These are phyloP conservation scores for Hylaeus anthracinus DNA, from an alignment of 1,140 invertebrate species.

Conservation along the genomic window DNA sequence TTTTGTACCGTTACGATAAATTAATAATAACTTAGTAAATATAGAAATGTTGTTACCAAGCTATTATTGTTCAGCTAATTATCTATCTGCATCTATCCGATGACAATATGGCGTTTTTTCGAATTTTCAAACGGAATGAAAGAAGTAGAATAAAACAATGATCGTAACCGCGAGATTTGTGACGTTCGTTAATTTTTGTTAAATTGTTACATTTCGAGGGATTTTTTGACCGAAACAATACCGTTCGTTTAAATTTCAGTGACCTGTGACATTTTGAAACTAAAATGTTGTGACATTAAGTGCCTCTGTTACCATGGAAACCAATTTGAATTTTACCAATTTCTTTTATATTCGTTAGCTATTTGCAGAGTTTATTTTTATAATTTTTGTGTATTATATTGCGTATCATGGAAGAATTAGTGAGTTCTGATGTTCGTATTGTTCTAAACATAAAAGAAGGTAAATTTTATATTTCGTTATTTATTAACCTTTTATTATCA, in stretches of 20 bases:
- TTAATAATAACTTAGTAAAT: background rate
- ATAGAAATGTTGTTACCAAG: background rate
- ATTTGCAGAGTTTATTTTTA: conserved; percentile 54
- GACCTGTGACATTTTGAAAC: background rate
- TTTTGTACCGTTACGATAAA: background rate
- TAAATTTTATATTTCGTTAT: conserved; percentile 47
- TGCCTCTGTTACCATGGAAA: conserved; percentile 55
- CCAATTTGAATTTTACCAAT: conserved; percentile 36
- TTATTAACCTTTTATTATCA: conserved; percentile 41
- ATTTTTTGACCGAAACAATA: background rate
- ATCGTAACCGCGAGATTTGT: background rate
- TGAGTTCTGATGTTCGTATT: conserved; percentile 77
- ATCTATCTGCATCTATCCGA: background rate
- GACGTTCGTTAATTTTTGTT: background rate
- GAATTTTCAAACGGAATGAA: conserved; percentile 26
- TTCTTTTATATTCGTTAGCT: conserved; percentile 29
- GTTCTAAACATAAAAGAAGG: conserved; percentile 81
- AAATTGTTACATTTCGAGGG: background rate
- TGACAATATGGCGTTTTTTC: conserved; percentile 27
- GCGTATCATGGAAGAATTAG: conserved; percentile 77
- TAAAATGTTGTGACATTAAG: background rate
- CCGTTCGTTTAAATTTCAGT: background rate
- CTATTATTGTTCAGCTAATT: background rate
- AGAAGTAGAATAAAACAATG: background rate
- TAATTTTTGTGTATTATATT: conserved; percentile 50